These are phyloP conservation scores for Avahi laniger DNA, from an alignment of 2,797 vertebrate species.

Conservation along the genomic window DNA sequence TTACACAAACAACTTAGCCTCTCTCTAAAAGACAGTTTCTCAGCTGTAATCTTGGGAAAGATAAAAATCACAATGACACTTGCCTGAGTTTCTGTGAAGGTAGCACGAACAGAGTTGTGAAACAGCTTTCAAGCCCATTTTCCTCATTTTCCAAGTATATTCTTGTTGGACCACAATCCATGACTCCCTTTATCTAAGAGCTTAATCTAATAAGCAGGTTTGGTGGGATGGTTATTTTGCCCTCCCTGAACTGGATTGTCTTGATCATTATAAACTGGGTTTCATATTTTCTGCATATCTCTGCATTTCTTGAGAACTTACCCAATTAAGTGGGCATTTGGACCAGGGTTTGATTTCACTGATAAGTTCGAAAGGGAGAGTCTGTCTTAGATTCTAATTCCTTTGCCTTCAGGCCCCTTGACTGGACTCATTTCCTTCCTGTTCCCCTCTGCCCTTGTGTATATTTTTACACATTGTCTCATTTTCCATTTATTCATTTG, in stretches of 20 bases:
- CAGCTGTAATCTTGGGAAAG: not conserved
- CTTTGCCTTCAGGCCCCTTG: not conserved
- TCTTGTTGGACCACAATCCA: not conserved
- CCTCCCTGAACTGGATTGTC: not conserved
- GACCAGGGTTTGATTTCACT: not conserved
- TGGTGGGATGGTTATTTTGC: not conserved
- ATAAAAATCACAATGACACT: not conserved
- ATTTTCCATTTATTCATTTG: not conserved
- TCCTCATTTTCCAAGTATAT: not conserved
- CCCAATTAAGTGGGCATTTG: not conserved
- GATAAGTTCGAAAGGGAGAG: not conserved
- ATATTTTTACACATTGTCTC: not conserved
- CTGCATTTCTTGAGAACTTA: constrained; percentile 25
- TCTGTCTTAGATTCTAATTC: not conserved
- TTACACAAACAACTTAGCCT: not conserved
- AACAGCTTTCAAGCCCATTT: not conserved
- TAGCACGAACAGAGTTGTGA: not conserved
- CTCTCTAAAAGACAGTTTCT: constrained; percentile 20
- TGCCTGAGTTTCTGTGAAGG: not conserved
- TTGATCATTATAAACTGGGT: not conserved
- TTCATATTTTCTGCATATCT: not conserved
- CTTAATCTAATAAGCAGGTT: not conserved
- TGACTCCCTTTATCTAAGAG: not conserved
- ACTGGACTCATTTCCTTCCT: no score
- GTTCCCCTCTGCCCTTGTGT: not conserved